Base-by-base conservation (phyloP, 2,888 invertebrate species). In the Hybos culiciformis region DNA sequence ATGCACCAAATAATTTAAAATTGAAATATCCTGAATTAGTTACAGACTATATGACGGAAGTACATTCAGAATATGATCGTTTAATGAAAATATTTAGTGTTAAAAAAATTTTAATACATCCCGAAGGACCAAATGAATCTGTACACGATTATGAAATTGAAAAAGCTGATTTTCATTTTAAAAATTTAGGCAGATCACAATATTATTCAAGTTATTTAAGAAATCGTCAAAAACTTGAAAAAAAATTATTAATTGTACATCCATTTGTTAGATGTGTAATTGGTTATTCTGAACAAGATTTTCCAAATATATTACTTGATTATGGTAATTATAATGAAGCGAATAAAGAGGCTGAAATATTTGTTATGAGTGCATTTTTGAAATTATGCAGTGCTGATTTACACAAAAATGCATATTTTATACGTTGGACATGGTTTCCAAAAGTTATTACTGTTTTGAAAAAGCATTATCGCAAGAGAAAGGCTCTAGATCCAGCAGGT, bases 1-100 rank as follows among this genome's bases (percentile, higher is more conserved):
- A 73, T 39, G 69, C 78, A 1, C 74, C 75, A 1, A 57, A 61
- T 1, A 68, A 69, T 39, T 60, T 80, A n/a, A 72, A 73, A 45
- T 62, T 62, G 21, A 69, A 71, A 34, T 80, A 72, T 57, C 72
- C 73, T 1, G 59, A 66, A 20, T 55, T 77, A 9, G 66, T 74
- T 1, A 57, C 66, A 3, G 54, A 51, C 0, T 70, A 75, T 38
- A 68, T 77, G 61, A 51, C 53, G 2, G 75, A 75, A 37, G 62
- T 66, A 4, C 65, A 75, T 51, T 55, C 55, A 0, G 76, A 77
- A 50, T 81, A 75, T 67, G 68, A 76, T 51, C 63, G 63, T 17
- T 67, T 77, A 39, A 72, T 79, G 43, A 78, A 79, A 50, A 64
- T 70, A 1, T 70, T 75, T 26, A 80, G 80, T 11, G 73, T 83